phyloP scores from a whole-genome alignment of 2,888 invertebrate genomes.

The Metacarcinus magister region DNA sequence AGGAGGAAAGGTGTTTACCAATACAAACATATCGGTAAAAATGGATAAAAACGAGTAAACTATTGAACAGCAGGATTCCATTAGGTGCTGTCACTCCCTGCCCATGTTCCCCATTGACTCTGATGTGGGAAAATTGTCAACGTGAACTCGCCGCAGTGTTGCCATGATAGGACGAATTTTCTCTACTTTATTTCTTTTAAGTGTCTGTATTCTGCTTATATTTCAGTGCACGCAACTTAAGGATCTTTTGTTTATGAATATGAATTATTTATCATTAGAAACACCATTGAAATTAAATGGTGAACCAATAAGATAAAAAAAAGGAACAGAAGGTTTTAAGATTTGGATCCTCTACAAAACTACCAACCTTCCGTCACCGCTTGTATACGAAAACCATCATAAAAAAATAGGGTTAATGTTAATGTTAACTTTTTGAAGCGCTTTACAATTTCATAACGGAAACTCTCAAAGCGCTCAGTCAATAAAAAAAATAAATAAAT shows the following conservation, averaged over 20 bases:
- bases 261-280: neutral
- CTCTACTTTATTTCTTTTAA: neutral
- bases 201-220: neutral
- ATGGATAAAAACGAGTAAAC: neutral
- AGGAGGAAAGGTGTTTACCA: neutral
- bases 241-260: neutral
- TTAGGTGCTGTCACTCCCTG: constrained; percentile 12
- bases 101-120: constrained; percentile 7
- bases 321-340: too few species aligned
- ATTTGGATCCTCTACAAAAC: too few species aligned
- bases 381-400: too few species aligned
- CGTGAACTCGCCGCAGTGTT: neutral
- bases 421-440: too few species aligned
- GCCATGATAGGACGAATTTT: neutral
- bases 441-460: too few species aligned
- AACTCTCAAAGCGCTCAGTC: too few species aligned
- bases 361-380: too few species aligned
- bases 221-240: neutral
- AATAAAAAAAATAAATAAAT: too few species aligned
- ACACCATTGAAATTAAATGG: neutral
- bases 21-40: neutral
- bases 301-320: neutral
- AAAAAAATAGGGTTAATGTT: too few species aligned
- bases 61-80: constrained; percentile 14
- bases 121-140: constrained; percentile 14